Base-by-base conservation (phyloP, 35 echinoderm and acorn worm genomes). In the Ophioderma brevispina region DNA sequence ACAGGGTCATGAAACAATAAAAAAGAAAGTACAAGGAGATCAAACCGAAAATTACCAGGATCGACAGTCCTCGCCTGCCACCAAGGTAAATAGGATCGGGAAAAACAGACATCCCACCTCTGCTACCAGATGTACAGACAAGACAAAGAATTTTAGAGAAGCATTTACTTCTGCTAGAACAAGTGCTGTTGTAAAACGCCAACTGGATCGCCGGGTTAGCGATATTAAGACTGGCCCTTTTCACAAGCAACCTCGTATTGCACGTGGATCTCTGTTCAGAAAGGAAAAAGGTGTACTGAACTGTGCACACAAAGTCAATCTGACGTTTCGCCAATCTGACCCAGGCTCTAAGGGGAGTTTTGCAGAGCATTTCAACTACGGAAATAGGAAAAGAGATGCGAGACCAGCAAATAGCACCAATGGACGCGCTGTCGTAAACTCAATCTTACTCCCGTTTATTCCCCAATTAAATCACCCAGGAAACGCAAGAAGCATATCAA, bases 351-450 rank as follows among this genome's bases (percentile, higher is more conserved):
- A 70, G 28, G 59, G 70, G 34, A 85, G 35, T 30, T 85, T 85
- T 37, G 43, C 37, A 18, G 83, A 59, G 52, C 83, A 85, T 59
- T 85, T 75, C 35, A 85, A 85, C 83, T 85, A 85, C 83, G 32
- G 83, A 8, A 3, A 33, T 17, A 1, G 39, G 3, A 49, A 83
- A 33, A 8, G 3, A 25, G 52, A 59, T 34, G 32, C 52, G 32
- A 46, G 32, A n/a, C 43, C 81, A 30, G 50, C 81, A 11, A n/a
- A 17, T 32, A 64, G 25, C 32, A 32, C 13, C 1, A 81, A 31
- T 14, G 0, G 36, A 1, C 25, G 23, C 31, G 31, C 11, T 42
- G 76, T 35, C 76, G 39, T 81, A 37, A 81, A 31, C 15, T 42
- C 33, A 40, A n/a, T 11, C 79, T 31, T 39, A 81, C 36, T 23